Base-by-base conservation (phyloP, 2,797 vertebrate species). In the Chlorospingus flavigularis region DNA sequence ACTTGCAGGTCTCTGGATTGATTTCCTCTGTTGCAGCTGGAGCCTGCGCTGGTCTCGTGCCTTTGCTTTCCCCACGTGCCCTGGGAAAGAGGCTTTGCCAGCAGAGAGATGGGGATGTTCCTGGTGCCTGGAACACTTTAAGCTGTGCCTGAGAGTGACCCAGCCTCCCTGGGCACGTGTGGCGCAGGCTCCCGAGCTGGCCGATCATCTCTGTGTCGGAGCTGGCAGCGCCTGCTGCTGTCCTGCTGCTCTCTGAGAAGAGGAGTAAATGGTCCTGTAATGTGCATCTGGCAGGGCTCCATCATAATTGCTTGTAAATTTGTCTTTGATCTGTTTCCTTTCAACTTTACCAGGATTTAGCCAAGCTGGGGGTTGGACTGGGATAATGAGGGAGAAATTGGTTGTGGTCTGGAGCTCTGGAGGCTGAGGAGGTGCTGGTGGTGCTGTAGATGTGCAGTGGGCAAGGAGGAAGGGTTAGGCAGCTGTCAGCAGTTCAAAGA, bases 321-420 rank as follows among this genome's bases (percentile, higher is more conserved):
- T 72, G 67, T 39, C 78, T 84, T 68, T 84, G 58, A 84, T 82
- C 81, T 68, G 11, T 62, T 93, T 84, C 55, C 63, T 94, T 94
- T 88, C 53, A 70, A 15, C 71, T 70, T 77, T 23, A 57, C 21
- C 40, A 19, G 42, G n/a, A 71, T 88, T 73, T 73, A 79, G 81
- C 31, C 8, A 47, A 73, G 33, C 18, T 89, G 71, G 40, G 70
- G 30, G n/a, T 26, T 92, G 71, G 62, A 31, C 62, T 65, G 48
- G 71, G 28, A 30, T 72, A 26, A 65, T 7, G 30, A 54, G 42
- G 62, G 40, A 40, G 48, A 50, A 76, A n/a, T 6, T 37, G 63
- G 33, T 85, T 92, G 51, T 67, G 77, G 47, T 79, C 35, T 1
- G 55, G 88, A 72, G 57, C 58, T 90, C 62, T 71, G 73, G 54